phyloP scores from a whole-genome alignment of 2,113 vertebrate genomes.

The Pelodiscus sinensis region DNA sequence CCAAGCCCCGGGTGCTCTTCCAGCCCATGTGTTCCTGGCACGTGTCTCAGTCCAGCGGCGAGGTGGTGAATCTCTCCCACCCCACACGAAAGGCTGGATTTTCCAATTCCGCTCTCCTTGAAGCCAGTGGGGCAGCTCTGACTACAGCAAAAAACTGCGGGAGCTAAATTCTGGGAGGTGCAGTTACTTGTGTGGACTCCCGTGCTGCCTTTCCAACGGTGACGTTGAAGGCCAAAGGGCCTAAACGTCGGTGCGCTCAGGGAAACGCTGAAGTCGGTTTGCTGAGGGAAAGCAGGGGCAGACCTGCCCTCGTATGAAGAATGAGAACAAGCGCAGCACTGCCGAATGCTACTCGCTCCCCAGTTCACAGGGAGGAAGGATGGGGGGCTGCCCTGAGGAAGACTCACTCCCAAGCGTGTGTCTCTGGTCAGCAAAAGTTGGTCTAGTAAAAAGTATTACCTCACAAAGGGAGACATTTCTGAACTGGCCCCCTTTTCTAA shows the following conservation, averaged over 20 bases:
- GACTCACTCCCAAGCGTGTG: neutral
- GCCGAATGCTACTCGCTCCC: neutral
- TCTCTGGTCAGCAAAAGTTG: neutral
- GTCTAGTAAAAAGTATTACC: neutral
- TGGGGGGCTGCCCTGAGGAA: neutral
- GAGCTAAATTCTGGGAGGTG: neutral
- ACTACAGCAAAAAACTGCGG: neutral
- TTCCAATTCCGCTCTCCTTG: neutral
- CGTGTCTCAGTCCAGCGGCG: rapidly evolving
- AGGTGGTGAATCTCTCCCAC: too few species aligned
- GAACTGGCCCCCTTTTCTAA: too few species aligned
- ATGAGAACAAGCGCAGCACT: neutral
- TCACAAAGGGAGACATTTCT: too few species aligned
- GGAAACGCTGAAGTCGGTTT: neutral
- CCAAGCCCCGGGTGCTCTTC: neutral
- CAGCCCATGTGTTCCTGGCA: too few species aligned
- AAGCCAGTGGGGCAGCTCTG: neutral
- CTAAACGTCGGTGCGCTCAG: neutral
- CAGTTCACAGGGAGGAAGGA: neutral
- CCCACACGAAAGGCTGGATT: neutral
- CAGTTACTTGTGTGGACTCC: neutral
- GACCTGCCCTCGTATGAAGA: neutral
- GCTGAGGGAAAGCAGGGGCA: neutral
- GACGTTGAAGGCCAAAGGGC: neutral
- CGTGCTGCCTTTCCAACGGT: neutral